Percentiles rank a stretch among this genome's conserved stretches.
Evolutionary conservation across 2,888 invertebrate species (phyloP).

Genomic region (Dexiosoma caninum): DNA sequence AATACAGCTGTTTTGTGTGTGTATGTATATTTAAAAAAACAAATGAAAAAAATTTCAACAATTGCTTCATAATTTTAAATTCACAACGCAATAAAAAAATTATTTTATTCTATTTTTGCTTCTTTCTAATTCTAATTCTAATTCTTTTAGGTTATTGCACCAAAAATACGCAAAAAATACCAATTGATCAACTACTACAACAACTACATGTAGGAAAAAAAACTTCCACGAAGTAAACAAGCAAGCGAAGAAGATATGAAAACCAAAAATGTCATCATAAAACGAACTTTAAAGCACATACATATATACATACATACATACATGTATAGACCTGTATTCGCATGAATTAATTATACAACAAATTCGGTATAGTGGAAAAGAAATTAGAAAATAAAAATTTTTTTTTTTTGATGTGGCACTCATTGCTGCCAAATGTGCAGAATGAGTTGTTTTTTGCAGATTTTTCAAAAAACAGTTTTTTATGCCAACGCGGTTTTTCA

Average conservation of each 20-base stretch:
- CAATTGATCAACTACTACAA: constrained; percentile 9
- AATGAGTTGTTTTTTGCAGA: too few species aligned
- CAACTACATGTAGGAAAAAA: constrained; percentile 7
- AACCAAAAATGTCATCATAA: constrained; percentile 28
- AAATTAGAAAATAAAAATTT: neutral
- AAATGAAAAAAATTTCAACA: neutral
- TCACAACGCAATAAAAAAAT: neutral
- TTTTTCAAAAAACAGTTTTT: too few species aligned
- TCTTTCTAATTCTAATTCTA: constrained; percentile 21
- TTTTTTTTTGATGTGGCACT: constrained; percentile 14
- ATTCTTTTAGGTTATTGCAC: constrained; percentile 61
- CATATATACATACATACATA: constrained; percentile 1
- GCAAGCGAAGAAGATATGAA: neutral
- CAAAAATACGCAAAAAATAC: constrained; percentile 25
- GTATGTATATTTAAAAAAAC: too few species aligned
- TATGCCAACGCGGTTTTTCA: too few species aligned
- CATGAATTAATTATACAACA: constrained; percentile 18
- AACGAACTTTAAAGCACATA: constrained; percentile 17
- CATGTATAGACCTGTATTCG: too few species aligned
- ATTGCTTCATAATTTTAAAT: constrained; percentile 38
- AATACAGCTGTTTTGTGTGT: too few species aligned
- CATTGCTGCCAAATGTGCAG: too few species aligned
- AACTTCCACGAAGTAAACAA: constrained; percentile 47
- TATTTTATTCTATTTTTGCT: neutral
- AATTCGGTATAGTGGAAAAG: constrained; percentile 26